Base-by-base conservation (phyloP, 2,888 invertebrate genomes). In the Oxycera nigricornis region DNA sequence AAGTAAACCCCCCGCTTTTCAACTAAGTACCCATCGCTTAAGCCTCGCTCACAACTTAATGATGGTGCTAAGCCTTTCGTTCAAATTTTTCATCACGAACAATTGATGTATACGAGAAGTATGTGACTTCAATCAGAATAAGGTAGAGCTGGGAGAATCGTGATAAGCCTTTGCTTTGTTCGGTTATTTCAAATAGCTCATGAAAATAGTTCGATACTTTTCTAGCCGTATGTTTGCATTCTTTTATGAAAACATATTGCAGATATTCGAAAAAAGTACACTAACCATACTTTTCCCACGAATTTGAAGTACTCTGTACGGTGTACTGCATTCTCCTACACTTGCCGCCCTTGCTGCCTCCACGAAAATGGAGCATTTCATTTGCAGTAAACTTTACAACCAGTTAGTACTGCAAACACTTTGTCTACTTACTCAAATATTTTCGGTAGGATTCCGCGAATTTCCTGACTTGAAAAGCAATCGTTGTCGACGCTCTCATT, bases 1-100 rank as follows among this genome's bases (percentile, higher is more conserved):
- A n/a, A n/a, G n/a, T n/a, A n/a, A n/a, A n/a, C 26, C 11, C 31
- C 30, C 24, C 24, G 22, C 59, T 55, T 52, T 50, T 35, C 14
- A 22, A 30, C n/a, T 11, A 11, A 20, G 50, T 1, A 11, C n/a
- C 24, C 35, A 26, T 50, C n/a, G 55, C 62, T 62, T 41, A 39
- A 61, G 62, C 73, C 31, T 52, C 50, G 57, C 55, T 75, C 75
- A 72, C 73, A 74, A 65, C 75, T 75, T 73, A 75, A 75, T 75
- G 74, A 75, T 73, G 73, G 75, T 73, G 75, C 67, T 75, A 75
- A 75, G 70, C 73, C 73, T 72, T 73, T 72, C 31, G 73, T 73
- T 72, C 57, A 75, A 55, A 75, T 75, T 75, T 75, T 74, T 75
- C 75, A 73, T 68, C 35, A 65, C 70, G 26, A 67, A 57, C 72